Evolutionary conservation across 2,113 vertebrate genomes (phyloP).

Genomic region (Pithys albifrons): DNA sequence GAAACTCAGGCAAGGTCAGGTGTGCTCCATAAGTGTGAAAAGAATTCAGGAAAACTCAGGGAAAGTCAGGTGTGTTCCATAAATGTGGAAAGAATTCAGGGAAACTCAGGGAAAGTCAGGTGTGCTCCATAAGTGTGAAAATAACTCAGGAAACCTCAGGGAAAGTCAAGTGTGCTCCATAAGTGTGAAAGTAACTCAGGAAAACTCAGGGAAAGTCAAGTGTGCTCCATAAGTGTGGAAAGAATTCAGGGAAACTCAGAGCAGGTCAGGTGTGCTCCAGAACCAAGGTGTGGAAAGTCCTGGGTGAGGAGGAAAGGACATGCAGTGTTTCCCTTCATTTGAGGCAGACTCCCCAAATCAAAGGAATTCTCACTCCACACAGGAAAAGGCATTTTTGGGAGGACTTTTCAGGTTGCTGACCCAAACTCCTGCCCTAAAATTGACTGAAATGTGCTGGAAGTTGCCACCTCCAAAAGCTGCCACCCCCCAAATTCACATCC

Average conservation of each 20-base stretch:
- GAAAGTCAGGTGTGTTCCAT: neutral
- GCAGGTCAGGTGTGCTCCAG: neutral
- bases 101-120: neutral
- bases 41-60: neutral
- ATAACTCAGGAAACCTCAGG: neutral
- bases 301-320: neutral
- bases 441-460: neutral
- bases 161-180: neutral
- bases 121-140: neutral
- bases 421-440: neutral
- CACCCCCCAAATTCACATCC: neutral
- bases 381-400: neutral
- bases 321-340: neutral
- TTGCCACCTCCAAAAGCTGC: neutral
- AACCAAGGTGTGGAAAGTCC: neutral
- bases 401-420: neutral
- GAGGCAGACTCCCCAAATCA: neutral
- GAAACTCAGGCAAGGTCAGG: neutral
- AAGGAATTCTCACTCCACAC: neutral
- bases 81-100: neutral
- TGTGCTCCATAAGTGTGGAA: neutral
- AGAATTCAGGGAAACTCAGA: neutral
- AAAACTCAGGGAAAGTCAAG: neutral
- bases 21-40: neutral
- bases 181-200: neutral